A percentile compares a stretch with the other conserved stretches of the same genome.
Conservation (phyloP, 2,113 vertebrate species). For the Microtus richardsoni region DNA sequence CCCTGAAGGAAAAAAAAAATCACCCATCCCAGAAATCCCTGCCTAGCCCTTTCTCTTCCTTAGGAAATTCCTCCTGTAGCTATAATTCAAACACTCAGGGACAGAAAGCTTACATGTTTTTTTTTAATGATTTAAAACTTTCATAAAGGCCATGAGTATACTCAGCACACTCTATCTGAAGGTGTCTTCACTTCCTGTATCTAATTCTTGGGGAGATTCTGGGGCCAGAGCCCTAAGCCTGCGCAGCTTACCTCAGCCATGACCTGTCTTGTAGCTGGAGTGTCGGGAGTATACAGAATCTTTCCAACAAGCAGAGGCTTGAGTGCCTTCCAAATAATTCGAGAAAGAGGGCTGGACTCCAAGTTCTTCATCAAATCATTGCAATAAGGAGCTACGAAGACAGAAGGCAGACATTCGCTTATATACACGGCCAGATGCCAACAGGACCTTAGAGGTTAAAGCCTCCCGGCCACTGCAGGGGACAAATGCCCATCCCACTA, state of each 20-base stretch:
- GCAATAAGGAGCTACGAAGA: slow-evolving; percentile 93
- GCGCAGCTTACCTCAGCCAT: slow-evolving; percentile 92
- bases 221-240: neutral
- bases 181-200: neutral
- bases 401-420: neutral
- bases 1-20: neutral
- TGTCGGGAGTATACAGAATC: slow-evolving; percentile 97
- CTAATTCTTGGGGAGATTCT: neutral
- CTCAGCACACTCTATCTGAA: neutral
- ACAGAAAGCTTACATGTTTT: neutral
- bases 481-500: neutral
- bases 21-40: slow-evolving; percentile 30
- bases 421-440: neutral
- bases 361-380: slow-evolving; percentile 95
- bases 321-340: slow-evolving; percentile 97
- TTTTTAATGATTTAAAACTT: neutral
- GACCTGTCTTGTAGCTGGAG: slow-evolving; percentile 91
- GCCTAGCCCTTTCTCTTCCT: neutral
- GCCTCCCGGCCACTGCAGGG: neutral
- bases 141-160: neutral
- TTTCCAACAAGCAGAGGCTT: slow-evolving; percentile 97
- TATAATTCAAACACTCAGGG: neutral
- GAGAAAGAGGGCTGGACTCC: slow-evolving; percentile 95
- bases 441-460: neutral
- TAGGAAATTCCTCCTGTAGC: neutral